Evolutionary conservation across 2,797 vertebrate genomes (phyloP), one percentile per base, ranked within the genome.

Genomic region (Hypotaenidia okinawae): DNA sequence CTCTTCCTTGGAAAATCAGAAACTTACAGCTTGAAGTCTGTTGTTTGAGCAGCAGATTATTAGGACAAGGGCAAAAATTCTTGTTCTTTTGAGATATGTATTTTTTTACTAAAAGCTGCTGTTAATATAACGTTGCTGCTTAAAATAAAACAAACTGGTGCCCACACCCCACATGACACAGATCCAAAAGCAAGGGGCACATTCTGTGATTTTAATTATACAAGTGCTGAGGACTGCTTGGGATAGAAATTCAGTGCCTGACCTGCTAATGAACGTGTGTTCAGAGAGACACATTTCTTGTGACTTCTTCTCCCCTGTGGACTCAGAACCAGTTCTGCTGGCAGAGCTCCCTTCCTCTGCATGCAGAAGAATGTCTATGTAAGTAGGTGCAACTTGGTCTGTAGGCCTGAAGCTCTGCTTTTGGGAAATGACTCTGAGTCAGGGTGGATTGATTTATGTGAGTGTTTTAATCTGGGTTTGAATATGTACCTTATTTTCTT

Each of bases 161-260:
- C 32, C 8, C 0, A 0, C 8, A 22, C 9, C 23, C 25, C 12
- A 41, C 0, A 2, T 54, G 61, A 85, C 23, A 33, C 33, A 57
- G 35, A 73, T 82, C 49, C 32, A 43, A 69, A 73, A 68, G 41
- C 45, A 83, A 33, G 33, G 13, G 7, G 25, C 14, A 28, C 25
- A 16, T 52, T 52, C 51, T 52, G 51, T 52, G 51, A 23, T 33
- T 79, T 7, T 33, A 10, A 27, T 10, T 15, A 57, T 54, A 18
- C 3, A 39, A 58, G 43, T 69, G 12, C 68, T 28, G 47, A 83
- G 63, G 37, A 66, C 72, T 76, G 55, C 23, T 63, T 87, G 47
- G 55, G 8, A 21, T 27, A 30, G 55, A 52, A 79, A n/a, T 25
- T 58, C 6, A 61, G 4, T 70, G n/a, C 49, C n/a, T 82, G 68